Evolutionary conservation across 2,113 vertebrate genomes (phyloP), one percentile per base, ranked within the genome.

Genomic region (Aptenodytes patagonicus): DNA sequence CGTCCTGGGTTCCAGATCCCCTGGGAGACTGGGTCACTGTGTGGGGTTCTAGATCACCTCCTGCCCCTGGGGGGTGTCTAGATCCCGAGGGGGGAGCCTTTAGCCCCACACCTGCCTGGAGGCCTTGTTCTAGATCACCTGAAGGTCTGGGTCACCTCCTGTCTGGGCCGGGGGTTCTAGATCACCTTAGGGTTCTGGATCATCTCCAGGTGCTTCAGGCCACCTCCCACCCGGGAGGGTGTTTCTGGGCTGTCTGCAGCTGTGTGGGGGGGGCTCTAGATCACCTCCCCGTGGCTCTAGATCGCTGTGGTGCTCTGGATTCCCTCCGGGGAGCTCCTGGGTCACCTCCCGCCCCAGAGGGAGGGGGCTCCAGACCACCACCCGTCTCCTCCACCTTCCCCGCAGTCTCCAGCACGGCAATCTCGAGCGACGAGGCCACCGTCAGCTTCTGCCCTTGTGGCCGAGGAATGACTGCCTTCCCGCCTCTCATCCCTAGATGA

Each of bases 351-450:
- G 49, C 11, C 49, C n/a, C 26, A 3, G 10, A 14, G 5, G 5
- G 11, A 36, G 7, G 7, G 29, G 31, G 6, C 4, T 26, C 26
- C n/a, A 1, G 40, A 21, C 65, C 36, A 6, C 9, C 40, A 11
- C 46, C 21, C 47, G 1, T 3, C 34, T 79, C 47, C 52, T 24
- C 0, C 42, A 1, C 34, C 31, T 31, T n/a, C 54, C 52, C 1
- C 1, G 1, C 1, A 0, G 7, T 15, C 38, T 83, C 38, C 24
- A 46, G 7, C 31, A 15, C 1, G 6, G 26, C 2, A 8, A 5
- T 17, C 29, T n/a, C n/a, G 11, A 25, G 62, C 13, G 0, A 2
- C 1, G 11, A 21, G 17, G 20, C 11, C 51, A 0, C 87, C 49
- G 1, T 10, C 62, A 10, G 5, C 3, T 15, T 7, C 76, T 32